A percentile compares a stretch with the other conserved stretches of the same genome.
Evolutionary conservation across 1,140 invertebrate species (phyloP).

Genomic region (Cylas formicarius): DNA sequence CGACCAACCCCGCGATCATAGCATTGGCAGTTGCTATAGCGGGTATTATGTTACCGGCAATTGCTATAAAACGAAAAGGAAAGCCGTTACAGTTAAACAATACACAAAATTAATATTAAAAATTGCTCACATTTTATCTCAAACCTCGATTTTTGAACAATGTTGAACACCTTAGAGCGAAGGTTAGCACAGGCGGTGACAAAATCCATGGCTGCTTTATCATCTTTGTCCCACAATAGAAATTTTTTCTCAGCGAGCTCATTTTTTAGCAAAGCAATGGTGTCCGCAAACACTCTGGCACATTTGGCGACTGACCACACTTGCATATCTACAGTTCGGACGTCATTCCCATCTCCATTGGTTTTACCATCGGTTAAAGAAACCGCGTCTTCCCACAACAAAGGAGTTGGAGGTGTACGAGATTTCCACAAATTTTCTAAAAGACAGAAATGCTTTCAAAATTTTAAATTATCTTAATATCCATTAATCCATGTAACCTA

Average conservation of each 20-base stretch:
- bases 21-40: constrained; percentile 99
- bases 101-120: constrained; percentile 4
- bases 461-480: constrained; percentile 8
- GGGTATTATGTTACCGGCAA: constrained; percentile 98
- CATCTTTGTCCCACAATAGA: constrained; percentile 97
- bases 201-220: constrained; percentile 90
- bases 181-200: constrained; percentile 93
- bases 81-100: constrained; percentile 1
- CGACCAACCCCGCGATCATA: constrained; percentile 89
- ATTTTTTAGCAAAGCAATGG: constrained; percentile 61
- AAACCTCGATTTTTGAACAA: constrained; percentile 80
- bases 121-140: constrained; percentile 85
- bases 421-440: constrained; percentile 86
- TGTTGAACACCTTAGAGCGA: constrained; percentile 85
- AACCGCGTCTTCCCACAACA: constrained; percentile 57
- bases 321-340: constrained; percentile 34
- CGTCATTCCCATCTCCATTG: constrained; percentile 15
- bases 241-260: constrained; percentile 58
- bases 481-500: too few species aligned
- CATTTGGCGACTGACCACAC: constrained; percentile 51
- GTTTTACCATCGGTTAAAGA: constrained; percentile 20
- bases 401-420: constrained; percentile 69
- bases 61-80: constrained; percentile 57
- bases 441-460: constrained; percentile 6
- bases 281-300: constrained; percentile 59